A percentile compares a stretch with the other conserved stretches of the same genome.
phyloP scores from a whole-genome alignment of 2,113 vertebrate genomes.

The Chionodraco myersi region DNA sequence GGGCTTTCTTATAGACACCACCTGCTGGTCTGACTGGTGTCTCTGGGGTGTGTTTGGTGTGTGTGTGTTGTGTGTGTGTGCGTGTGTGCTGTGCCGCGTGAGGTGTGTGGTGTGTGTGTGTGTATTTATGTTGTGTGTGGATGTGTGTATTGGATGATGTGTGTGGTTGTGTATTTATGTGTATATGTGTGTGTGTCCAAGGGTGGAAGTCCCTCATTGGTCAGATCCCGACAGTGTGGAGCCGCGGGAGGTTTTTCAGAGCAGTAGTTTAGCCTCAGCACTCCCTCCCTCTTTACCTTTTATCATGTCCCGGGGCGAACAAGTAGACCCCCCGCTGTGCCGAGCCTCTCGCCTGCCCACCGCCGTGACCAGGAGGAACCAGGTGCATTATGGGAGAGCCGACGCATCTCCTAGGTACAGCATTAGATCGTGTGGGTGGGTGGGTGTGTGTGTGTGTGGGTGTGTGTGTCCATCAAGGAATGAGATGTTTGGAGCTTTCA shows the following conservation, averaged over 20 bases:
- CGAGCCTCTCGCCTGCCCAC: constrained; percentile 76
- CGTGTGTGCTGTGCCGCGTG: no score
- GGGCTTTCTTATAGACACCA: constrained; percentile 80
- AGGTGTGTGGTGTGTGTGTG: no score
- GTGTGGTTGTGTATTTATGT: constrained; percentile 15
- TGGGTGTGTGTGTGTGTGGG: constrained; percentile 1
- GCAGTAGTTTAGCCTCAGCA: constrained; percentile 58
- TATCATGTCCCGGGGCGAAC: constrained; percentile 77
- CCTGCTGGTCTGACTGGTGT: constrained; percentile 72
- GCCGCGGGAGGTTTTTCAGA: constrained; percentile 56
- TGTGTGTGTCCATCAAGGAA: neutral
- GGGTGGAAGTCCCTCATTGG: constrained; percentile 60
- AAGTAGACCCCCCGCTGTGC: constrained; percentile 67
- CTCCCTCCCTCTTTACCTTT: constrained; percentile 50
- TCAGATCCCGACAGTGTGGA: constrained; percentile 55
- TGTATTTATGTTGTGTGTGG: constrained; percentile 28
- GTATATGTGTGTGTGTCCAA: constrained; percentile 17
- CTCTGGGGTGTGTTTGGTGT: constrained; percentile 39
- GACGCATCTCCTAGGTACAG: constrained; percentile 78
- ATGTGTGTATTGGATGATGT: constrained; percentile 25
- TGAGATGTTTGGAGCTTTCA: constrained; percentile 4
- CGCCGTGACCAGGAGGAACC: constrained; percentile 74
- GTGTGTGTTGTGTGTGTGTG: constrained; percentile 23
- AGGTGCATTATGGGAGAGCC: constrained; percentile 70
- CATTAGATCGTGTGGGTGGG: constrained; percentile 5